These are phyloP conservation scores for Jaculus jaculus DNA, from an alignment of 2,113 vertebrate species.

Conservation along the genomic window DNA sequence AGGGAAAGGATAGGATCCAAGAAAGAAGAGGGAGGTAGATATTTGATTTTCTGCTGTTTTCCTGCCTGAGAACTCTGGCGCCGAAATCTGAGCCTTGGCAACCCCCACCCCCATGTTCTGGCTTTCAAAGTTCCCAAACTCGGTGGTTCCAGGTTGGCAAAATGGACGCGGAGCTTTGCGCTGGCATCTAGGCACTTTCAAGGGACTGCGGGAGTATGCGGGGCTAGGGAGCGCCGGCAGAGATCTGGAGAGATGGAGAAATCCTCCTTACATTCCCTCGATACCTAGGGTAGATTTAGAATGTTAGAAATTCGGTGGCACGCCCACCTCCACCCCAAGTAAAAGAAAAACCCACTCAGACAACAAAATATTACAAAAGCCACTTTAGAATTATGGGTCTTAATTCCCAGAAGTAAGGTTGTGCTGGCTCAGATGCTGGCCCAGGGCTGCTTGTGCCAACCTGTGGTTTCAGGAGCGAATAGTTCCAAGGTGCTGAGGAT, in stretches of 20 bases:
- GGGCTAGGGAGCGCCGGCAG: slow-evolving; percentile 37
- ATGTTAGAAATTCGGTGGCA: slow-evolving; percentile 4
- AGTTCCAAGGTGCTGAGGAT: background rate
- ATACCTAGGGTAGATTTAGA: background rate
- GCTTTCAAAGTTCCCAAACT: slow-evolving; percentile 84
- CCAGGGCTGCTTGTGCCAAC: background rate
- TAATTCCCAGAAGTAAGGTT: background rate
- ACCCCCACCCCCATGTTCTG: slow-evolving; percentile 14
- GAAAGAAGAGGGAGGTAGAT: slow-evolving; percentile 51
- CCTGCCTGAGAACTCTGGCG: slow-evolving; percentile 69
- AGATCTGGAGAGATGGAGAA: background rate
- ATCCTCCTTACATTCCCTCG: background rate
- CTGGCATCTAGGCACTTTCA: slow-evolving; percentile 36
- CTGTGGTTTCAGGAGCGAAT: slow-evolving; percentile 13
- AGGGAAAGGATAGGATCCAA: background rate
- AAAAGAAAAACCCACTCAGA: background rate
- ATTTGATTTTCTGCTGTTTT: slow-evolving; percentile 70
- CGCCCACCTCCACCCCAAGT: background rate
- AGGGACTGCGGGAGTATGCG: slow-evolving; percentile 43
- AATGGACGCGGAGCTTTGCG: slow-evolving; percentile 42
- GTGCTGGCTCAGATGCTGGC: background rate
- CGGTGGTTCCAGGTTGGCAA: slow-evolving; percentile 24
- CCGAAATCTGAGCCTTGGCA: slow-evolving; percentile 63
- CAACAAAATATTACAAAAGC: background rate
- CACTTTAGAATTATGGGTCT: background rate